Conservation (phyloP, 2,797 vertebrate genomes). For the Gambelia wislizenii region DNA sequence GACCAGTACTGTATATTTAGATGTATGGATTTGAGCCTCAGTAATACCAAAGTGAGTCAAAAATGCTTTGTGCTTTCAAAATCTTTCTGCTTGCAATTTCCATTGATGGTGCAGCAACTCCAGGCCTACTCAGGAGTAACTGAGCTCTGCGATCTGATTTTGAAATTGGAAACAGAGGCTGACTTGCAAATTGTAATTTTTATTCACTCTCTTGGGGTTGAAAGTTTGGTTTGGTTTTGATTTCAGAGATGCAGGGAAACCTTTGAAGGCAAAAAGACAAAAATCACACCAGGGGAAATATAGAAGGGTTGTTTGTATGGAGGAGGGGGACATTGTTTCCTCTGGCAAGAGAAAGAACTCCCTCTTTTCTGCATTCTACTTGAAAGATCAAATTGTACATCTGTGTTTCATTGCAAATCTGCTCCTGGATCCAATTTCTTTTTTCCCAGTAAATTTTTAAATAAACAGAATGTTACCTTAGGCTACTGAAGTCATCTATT, state of each 20-base stretch:
- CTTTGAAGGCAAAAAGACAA: slow-evolving; percentile 60
- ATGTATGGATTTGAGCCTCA: background rate
- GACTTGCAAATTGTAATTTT: background rate
- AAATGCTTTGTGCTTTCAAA: background rate
- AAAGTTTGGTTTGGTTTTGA: slow-evolving; percentile 11
- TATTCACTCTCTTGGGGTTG: background rate
- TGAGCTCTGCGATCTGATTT: background rate
- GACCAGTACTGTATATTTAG: background rate
- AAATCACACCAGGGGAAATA: slow-evolving; percentile 45
- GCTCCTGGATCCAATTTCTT: slow-evolving; percentile 50
- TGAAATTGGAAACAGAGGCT: background rate
- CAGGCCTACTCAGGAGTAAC: background rate
- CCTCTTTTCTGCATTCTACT: slow-evolving; percentile 57
- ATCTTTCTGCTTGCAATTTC: background rate
- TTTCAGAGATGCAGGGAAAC: slow-evolving; percentile 23
- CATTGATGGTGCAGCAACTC: background rate
- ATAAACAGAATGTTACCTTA: slow-evolving; percentile 46
- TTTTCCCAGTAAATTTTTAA: slow-evolving; percentile 49
- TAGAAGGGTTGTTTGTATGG: slow-evolving; percentile 45
- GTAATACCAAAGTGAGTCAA: slow-evolving; percentile 7
- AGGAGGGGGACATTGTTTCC: slow-evolving; percentile 51
- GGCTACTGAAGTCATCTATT: slow-evolving; percentile 33
- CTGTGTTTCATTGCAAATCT: slow-evolving; percentile 36
- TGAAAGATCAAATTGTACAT: slow-evolving; percentile 61
- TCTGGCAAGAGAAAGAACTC: slow-evolving; percentile 34